Evolutionary conservation across 2,113 vertebrate genomes (phyloP), one percentile per base, ranked within the genome.

Genomic region (Clarias batrachus): DNA sequence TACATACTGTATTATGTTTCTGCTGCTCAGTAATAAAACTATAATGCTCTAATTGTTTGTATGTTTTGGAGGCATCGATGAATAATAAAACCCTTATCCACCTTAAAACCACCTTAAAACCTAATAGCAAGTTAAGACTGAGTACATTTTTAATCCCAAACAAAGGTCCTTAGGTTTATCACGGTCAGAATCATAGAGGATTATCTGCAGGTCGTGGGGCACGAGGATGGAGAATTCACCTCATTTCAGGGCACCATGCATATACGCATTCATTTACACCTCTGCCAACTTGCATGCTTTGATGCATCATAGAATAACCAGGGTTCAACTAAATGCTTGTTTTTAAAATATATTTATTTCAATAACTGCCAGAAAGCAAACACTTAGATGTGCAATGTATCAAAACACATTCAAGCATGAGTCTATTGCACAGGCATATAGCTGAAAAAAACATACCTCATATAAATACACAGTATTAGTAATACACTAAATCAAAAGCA

Each of bases 71-170:
- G 83, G 82, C 68, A 90, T 91, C 90, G 89, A 89, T 30, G 3
- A 3, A 79, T 86, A 94, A 93, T 92, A 93, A 93, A 95, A 74
- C 70, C 54, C 37, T 81, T 33, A 80, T 60, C 3, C 23, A 27
- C 33, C 33, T 37, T 37, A 37, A 37, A 37, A 37, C 27, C 17
- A 30, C 30, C 30, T 33, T 33, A 33, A 33, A 33, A 33, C 30
- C 30, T 9, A 78, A 19, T 8, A 57, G 25, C 27, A 56, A 56
- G 4, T 77, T 77, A 54, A 77, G 48, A 77, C 16, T 21, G 68
- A 37, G 17, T 21, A 21, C 19, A 8, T 71, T 17, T 14, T 71
- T 71, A 10, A 73, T 48, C 25, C 52, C 52, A 77, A 77, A 77
- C 54, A 76, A 76, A n/a, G 5, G 41, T 52, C 25, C n/a, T 14